Percentiles rank a stretch among this genome's conserved stretches.
Conservation (phyloP, 2,888 invertebrate species). For the Idaea straminata region DNA sequence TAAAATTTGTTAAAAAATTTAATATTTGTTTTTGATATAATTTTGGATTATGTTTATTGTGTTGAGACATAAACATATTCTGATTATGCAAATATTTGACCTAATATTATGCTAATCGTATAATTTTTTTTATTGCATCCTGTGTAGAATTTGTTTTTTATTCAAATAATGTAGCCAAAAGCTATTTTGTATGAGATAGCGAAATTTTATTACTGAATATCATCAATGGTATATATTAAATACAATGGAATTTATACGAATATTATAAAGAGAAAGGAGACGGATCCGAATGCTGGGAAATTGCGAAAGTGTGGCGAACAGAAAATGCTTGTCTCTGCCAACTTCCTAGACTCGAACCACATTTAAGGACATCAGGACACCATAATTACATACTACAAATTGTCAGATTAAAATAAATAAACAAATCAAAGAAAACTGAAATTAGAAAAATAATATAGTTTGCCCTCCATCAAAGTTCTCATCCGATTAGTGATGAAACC, state of each 20-base stretch:
- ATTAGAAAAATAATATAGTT: too few relatives aligned
- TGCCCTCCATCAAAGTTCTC: too few relatives aligned
- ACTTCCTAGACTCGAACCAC: too few relatives aligned
- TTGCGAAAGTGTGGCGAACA: too few relatives aligned
- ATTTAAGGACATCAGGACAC: too few relatives aligned
- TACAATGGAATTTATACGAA: not conserved
- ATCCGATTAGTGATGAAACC: too few relatives aligned
- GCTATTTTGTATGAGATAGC: not conserved
- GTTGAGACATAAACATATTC: not conserved
- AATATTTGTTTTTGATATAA: conserved; percentile 1
- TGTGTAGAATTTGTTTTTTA: conserved; percentile 5
- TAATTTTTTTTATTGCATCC: conserved; percentile 4
- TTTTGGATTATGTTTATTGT: not conserved
- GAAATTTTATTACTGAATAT: conserved; percentile 17
- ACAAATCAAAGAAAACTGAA: too few relatives aligned
- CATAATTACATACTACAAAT: too few relatives aligned
- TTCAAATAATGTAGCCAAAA: not conserved
- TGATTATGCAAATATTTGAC: not conserved
- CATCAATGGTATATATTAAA: not conserved
- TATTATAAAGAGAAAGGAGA: too few relatives aligned
- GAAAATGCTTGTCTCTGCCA: too few relatives aligned
- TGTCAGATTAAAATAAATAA: too few relatives aligned
- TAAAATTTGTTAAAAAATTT: not conserved
- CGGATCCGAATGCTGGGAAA: too few relatives aligned
- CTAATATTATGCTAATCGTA: not conserved